phyloP scores from a whole-genome alignment of 2,113 vertebrate species.

The Saguinus imperator region DNA sequence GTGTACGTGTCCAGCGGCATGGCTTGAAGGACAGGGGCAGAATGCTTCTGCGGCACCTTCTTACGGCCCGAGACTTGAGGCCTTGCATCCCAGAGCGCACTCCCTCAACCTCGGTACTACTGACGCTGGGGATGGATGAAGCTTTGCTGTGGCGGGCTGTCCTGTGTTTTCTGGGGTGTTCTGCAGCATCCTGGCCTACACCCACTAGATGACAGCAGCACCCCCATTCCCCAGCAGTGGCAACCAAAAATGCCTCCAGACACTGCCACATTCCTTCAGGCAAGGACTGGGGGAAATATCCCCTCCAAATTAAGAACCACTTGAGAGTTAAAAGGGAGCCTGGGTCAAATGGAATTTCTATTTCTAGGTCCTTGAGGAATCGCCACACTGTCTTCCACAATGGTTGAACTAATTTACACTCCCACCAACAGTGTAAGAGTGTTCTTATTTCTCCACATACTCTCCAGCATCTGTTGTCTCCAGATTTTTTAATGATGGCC shows the following conservation, averaged over 20 bases:
- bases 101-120: accelerated
- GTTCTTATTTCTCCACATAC: too few relatives aligned
- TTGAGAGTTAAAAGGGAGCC: not conserved
- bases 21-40: accelerated
- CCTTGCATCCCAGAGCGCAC: accelerated
- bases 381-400: too few relatives aligned
- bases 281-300: not conserved
- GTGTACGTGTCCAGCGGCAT: accelerated
- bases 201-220: not conserved
- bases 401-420: too few relatives aligned
- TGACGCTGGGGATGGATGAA: accelerated
- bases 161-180: accelerated
- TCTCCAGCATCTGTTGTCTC: too few relatives aligned
- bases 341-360: too few relatives aligned
- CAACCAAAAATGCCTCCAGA: too few relatives aligned
- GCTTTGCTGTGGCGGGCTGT: accelerated
- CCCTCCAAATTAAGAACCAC: not conserved
- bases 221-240: accelerated
- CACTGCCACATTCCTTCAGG: not conserved
- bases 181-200: too few relatives aligned
- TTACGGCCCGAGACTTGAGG: too few relatives aligned
- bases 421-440: too few relatives aligned
- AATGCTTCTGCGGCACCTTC: accelerated
- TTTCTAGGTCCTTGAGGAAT: too few relatives aligned
- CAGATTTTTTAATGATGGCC: too few relatives aligned